Evolutionary conservation across 2,797 vertebrate species (phyloP).

Genomic region (Ctenopoma multispine): DNA sequence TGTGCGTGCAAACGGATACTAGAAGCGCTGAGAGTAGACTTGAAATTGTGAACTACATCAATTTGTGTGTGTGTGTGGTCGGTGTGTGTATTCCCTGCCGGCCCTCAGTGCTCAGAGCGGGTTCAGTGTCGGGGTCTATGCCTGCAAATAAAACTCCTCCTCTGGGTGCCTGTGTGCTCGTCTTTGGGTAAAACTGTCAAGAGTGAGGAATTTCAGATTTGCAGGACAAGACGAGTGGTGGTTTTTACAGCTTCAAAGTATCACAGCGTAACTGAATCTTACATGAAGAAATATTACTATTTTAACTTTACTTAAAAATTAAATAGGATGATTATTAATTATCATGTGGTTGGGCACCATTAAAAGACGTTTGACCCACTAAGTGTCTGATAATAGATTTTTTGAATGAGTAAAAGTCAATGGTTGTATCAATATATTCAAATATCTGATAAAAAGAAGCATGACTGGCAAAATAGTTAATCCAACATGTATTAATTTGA

Average conservation of each 20-base stretch:
- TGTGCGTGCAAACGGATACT: not conserved
- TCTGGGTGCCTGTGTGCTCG: constrained; percentile 42
- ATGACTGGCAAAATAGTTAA: not conserved
- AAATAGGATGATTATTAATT: no score
- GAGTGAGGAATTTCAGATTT: constrained; percentile 26
- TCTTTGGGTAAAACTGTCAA: constrained; percentile 54
- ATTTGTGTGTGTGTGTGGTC: constrained; percentile 4
- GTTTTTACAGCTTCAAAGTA: constrained; percentile 4
- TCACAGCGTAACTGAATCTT: not conserved
- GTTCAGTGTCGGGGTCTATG: constrained; percentile 68
- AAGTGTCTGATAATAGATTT: no score
- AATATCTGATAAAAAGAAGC: no score
- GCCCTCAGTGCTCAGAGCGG: constrained; percentile 62
- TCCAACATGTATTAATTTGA: not conserved
- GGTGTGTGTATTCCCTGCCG: constrained; percentile 52
- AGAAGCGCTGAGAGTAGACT: not conserved
- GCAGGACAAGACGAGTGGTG: not conserved
- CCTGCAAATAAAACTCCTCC: constrained; percentile 62
- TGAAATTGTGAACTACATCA: constrained; percentile 7
- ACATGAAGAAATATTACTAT: not conserved
- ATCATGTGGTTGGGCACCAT: no score
- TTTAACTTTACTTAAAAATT: no score
- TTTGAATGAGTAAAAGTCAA: no score
- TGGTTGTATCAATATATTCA: not conserved
- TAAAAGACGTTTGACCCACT: no score